Evolutionary conservation across 2,113 vertebrate species (phyloP).

Genomic region (Oxygymnocypris stewartii): DNA sequence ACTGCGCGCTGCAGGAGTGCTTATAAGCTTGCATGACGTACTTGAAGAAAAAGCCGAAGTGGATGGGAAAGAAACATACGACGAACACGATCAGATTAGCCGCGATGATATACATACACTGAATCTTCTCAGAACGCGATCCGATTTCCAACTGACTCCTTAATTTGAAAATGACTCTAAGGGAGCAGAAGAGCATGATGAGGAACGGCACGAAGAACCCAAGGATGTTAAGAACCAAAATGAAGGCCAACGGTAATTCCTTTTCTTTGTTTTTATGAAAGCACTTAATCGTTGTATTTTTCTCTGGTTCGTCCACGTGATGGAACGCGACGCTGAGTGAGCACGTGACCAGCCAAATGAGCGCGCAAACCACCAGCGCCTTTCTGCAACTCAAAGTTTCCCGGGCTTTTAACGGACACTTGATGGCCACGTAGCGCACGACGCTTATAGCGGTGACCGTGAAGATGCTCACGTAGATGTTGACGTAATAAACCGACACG

Average conservation of each 20-base stretch:
- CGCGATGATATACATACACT: conserved; percentile 65
- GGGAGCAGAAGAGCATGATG: conserved; percentile 73
- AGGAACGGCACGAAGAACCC: conserved; percentile 67
- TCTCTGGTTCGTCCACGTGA: accelerated
- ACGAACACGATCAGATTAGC: conserved; percentile 73
- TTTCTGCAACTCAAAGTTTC: conserved; percentile 67
- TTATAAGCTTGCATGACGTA: conserved; percentile 6
- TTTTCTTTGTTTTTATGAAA: not conserved
- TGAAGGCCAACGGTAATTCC: accelerated
- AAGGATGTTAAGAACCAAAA: conserved; percentile 52
- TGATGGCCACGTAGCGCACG: conserved; percentile 78
- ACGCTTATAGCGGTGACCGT: conserved; percentile 69
- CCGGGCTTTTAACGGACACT: conserved; percentile 72
- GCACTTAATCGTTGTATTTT: conserved; percentile 33
- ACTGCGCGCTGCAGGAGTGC: not conserved
- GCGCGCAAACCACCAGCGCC: conserved; percentile 60
- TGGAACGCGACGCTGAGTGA: conserved; percentile 37
- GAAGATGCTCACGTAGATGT: conserved; percentile 77
- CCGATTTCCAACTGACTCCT: conserved; percentile 41
- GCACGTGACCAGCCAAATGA: conserved; percentile 64
- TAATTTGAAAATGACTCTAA: conserved; percentile 66
- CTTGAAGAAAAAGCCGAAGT: conserved; percentile 51
- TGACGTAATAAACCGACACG: conserved; percentile 64
- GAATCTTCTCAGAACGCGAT: conserved; percentile 33
- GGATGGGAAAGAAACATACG: conserved; percentile 73